Base-by-base conservation (phyloP, 2,888 invertebrate genomes). In the Physocephala rufipes region DNA sequence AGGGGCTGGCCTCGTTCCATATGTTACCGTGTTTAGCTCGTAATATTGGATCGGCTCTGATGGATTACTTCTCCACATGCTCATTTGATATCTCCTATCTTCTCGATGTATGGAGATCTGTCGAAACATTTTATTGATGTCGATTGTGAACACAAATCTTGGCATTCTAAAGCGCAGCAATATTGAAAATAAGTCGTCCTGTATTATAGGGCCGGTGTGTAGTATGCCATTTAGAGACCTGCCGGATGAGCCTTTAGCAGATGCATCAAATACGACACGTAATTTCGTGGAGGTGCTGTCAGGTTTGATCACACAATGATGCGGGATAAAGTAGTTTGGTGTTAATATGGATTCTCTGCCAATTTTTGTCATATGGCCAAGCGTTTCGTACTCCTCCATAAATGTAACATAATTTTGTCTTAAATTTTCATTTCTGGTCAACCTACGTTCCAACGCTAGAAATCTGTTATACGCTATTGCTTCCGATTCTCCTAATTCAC, bases 121-220 rank as follows among this genome's bases (percentile, higher is more conserved):
- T 7, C 53, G 53, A 19, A n/a, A 53, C 53, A 53, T 53, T 9
- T 53, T n/a, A 7, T 53, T 53, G 26, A 64, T 45, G 19, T 61
- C 61, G 16, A 16, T 26, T 16, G 19, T 24, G 30, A 61, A 61
- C 9, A 26, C 61, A 61, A n/a, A 36, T 62, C 13, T 30, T 12
- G 4, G 19, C 1, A 62, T 0, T 43, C 62, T n/a, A 16, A 51
- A 51, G 1, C 2, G 51, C 16, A 51, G 16, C 1, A 51, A 51
- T 19, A 51, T 51, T 5, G 51, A 51, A 19, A 51, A 51, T 4
- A 51, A 19, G 16, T 51, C 16, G n/a, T 51, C 53, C 19, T 55
- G 58, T 16, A 58, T 26, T 58, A 28, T 58, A 28, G 58, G 51
- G 5, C 51, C 51, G 51, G 19, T 19, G 16, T 51, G 51, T 51